Conservation (phyloP, 1,140 invertebrate species). For the Psix sp. region DNA sequence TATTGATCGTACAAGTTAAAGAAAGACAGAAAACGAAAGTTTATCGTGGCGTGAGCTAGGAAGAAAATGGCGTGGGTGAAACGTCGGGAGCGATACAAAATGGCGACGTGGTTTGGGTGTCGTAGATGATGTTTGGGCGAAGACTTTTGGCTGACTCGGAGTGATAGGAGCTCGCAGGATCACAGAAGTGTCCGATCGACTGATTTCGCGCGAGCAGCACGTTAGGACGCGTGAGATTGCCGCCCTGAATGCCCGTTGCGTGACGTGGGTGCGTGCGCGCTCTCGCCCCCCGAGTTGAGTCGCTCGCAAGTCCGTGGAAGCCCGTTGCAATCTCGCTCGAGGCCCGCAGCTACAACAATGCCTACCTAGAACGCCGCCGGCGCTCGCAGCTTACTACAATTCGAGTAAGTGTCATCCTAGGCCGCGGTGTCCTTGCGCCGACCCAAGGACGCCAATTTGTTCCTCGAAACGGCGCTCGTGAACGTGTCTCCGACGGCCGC, state of each 20-base stretch:
- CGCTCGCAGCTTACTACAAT: background rate
- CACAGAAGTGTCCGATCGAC: no score
- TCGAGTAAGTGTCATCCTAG: background rate
- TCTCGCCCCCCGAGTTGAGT: no score
- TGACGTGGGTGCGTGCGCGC: slow-evolving; percentile 1
- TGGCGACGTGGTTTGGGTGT: slow-evolving; percentile 55
- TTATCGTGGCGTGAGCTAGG: slow-evolving; percentile 29
- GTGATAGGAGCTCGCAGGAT: background rate
- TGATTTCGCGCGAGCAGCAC: no score
- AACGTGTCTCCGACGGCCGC: background rate
- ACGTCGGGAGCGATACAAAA: slow-evolving; percentile 39
- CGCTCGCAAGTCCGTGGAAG: background rate
- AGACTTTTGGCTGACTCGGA: slow-evolving; percentile 3
- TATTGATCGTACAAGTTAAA: background rate
- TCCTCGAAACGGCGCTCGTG: background rate
- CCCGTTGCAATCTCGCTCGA: background rate
- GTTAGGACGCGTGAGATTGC: background rate
- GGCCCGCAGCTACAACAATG: background rate
- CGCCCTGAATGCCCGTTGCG: background rate
- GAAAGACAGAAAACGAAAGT: background rate
- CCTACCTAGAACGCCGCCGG: background rate
- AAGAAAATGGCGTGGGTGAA: slow-evolving; percentile 26
- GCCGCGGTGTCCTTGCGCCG: no score
- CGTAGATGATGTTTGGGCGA: slow-evolving; percentile 45
- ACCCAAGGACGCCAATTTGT: slow-evolving; percentile 4